phyloP scores from a whole-genome alignment of 2,113 vertebrate species.

The Chinchilla lanigera region DNA sequence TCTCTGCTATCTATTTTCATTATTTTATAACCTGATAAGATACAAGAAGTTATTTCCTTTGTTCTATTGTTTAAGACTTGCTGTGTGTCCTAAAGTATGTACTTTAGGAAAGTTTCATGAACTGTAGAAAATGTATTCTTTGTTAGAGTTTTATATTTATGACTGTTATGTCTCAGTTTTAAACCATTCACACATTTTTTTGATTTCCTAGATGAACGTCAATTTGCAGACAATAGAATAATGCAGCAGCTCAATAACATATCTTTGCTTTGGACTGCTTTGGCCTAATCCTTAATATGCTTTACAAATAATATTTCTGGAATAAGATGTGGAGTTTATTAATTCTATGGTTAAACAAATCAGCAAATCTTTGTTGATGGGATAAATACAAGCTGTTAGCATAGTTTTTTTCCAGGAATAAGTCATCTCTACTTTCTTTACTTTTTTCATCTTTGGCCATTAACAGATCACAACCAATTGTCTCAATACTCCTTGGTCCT shows the following conservation, averaged over 20 bases:
- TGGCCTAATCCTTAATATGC: background rate
- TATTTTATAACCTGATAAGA: background rate
- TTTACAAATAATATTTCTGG: background rate
- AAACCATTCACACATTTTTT: background rate
- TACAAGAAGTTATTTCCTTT: background rate
- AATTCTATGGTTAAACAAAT: background rate
- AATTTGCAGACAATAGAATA: background rate
- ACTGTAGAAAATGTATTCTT: background rate
- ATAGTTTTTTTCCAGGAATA: background rate
- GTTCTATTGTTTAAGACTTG: background rate
- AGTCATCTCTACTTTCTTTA: background rate
- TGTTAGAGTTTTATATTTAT: background rate
- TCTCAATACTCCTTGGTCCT: background rate
- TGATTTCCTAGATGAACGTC: background rate
- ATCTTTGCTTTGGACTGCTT: background rate
- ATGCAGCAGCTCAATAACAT: background rate
- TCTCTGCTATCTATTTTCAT: background rate
- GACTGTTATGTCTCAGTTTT: background rate
- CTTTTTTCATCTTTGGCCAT: background rate
- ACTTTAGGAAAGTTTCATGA: background rate
- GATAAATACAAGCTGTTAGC: background rate
- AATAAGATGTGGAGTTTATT: background rate
- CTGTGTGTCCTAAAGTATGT: background rate
- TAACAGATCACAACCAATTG: background rate
- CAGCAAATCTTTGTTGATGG: background rate